phyloP scores from a whole-genome alignment of 2,797 vertebrate species.

The Cossypha caffra region DNA sequence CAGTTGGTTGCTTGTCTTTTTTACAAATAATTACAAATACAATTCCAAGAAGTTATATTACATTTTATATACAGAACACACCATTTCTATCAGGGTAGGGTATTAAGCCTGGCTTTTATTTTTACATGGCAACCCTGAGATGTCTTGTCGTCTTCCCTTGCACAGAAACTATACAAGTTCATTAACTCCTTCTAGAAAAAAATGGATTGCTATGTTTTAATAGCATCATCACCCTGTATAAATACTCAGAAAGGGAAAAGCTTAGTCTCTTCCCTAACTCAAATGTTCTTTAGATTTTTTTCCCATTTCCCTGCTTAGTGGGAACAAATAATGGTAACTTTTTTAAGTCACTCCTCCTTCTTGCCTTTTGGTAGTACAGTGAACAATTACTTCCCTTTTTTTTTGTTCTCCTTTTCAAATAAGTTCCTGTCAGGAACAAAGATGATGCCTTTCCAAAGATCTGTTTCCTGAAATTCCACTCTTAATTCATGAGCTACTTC shows the following conservation, averaged over 20 bases:
- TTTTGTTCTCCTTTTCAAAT: constrained; percentile 28
- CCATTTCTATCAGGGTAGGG: constrained; percentile 66
- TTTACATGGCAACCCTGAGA: constrained; percentile 70
- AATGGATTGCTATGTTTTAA: constrained; percentile 62
- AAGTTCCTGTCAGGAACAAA: constrained; percentile 29
- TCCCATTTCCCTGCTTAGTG: not conserved
- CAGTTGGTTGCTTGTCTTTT: constrained; percentile 52
- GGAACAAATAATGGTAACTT: constrained; percentile 12
- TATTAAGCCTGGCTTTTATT: constrained; percentile 66
- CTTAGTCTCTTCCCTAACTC: not conserved
- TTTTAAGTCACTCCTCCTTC: constrained; percentile 7
- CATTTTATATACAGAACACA: constrained; percentile 75
- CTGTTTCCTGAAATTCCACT: constrained; percentile 33
- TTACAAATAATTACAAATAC: constrained; percentile 84
- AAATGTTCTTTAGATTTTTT: constrained; percentile 12
- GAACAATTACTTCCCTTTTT: constrained; percentile 17
- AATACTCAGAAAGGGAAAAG: constrained; percentile 60
- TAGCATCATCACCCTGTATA: constrained; percentile 54
- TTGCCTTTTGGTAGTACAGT: constrained; percentile 10
- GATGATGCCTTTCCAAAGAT: constrained; percentile 31
- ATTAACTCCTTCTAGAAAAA: constrained; percentile 64
- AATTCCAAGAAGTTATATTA: constrained; percentile 73
- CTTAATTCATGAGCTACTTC: not conserved
- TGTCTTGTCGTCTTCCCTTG: constrained; percentile 63
- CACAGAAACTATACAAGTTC: constrained; percentile 59